These are phyloP conservation scores for Elephantulus edwardii DNA, from an alignment of 2,113 vertebrate genomes.

Conservation along the genomic window DNA sequence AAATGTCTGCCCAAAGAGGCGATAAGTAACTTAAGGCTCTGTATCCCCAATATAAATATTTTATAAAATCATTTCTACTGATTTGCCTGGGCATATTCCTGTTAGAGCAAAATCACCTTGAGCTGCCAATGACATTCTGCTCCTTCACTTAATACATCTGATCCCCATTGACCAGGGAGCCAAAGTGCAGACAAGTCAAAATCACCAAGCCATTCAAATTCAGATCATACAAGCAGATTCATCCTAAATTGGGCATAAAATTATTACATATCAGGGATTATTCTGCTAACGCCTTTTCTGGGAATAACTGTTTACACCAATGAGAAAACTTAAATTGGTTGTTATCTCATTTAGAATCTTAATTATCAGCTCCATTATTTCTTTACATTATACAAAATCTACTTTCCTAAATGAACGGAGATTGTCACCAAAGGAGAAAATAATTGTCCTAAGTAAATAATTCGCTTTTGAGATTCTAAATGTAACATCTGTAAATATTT, in stretches of 20 bases:
- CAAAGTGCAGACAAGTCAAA: conserved; percentile 31
- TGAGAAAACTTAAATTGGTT: not conserved
- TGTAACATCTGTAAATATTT: conserved; percentile 35
- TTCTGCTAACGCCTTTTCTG: not conserved
- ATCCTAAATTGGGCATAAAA: conserved; percentile 45
- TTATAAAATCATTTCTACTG: conserved; percentile 31
- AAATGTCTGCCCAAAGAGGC: not conserved
- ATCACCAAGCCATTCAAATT: conserved; percentile 38
- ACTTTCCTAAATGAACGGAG: conserved; percentile 4
- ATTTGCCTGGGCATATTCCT: conserved; percentile 29
- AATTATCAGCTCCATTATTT: conserved; percentile 60
- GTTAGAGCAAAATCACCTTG: conserved; percentile 8
- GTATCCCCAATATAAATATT: conserved; percentile 30
- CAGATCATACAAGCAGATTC: not conserved
- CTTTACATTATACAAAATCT: conserved; percentile 5
- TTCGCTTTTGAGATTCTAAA: conserved; percentile 42
- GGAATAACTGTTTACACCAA: not conserved
- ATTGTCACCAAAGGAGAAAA: conserved; percentile 7
- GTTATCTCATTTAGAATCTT: conserved; percentile 47
- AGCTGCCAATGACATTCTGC: not conserved
- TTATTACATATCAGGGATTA: conserved; percentile 41
- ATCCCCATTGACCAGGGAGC: not conserved
- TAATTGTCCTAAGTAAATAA: conserved; percentile 34
- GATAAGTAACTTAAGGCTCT: not conserved
- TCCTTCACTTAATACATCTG: conserved; percentile 18